phyloP scores from a whole-genome alignment of 2,113 vertebrate genomes.

The Tragelaphus scriptus region DNA sequence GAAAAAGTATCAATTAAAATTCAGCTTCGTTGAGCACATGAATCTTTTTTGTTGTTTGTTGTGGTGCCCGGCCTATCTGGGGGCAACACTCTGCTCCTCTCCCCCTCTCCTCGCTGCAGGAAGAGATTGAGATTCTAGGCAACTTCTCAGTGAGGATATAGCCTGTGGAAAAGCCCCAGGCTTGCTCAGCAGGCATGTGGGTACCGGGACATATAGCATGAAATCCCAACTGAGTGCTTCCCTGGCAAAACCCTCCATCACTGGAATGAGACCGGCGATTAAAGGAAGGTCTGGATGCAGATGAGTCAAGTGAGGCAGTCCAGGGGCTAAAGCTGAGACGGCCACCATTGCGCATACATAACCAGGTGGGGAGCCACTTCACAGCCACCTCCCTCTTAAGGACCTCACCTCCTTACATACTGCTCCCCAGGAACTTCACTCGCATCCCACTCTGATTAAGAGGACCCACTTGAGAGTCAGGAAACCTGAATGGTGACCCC shows the following conservation, averaged over 20 bases:
- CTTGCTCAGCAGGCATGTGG: background rate
- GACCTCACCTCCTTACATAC: background rate
- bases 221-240: background rate
- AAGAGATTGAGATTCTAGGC: background rate
- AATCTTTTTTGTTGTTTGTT: constrained; percentile 61
- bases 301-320: too few relatives aligned
- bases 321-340: background rate
- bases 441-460: background rate
- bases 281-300: background rate
- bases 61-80: background rate
- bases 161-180: background rate
- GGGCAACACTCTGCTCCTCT: background rate
- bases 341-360: rapidly evolving
- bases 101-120: background rate
- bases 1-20: constrained; percentile 66
- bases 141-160: background rate
- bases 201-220: background rate
- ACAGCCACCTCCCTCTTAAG: background rate
- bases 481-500: background rate
- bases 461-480: background rate
- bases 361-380: rapidly evolving
- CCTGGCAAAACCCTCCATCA: background rate
- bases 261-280: rapidly evolving
- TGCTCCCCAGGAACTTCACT: background rate
- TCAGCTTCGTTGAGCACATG: constrained; percentile 48